Conservation (phyloP, 2,113 vertebrate species). For the Sapajus apella region DNA sequence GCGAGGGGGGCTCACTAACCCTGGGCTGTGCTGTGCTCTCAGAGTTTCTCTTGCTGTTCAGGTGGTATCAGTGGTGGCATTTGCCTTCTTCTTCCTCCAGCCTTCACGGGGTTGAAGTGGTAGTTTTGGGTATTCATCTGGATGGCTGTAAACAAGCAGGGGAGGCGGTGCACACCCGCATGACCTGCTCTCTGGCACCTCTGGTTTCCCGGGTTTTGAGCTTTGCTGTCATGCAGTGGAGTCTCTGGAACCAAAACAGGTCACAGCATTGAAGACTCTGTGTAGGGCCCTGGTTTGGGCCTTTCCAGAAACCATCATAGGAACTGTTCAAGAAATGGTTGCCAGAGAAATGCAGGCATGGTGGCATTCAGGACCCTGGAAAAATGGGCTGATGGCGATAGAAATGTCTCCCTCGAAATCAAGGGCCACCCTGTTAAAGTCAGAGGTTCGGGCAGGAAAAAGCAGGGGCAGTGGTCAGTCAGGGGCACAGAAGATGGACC, state of each 20-base stretch:
- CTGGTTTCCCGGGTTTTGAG: not conserved
- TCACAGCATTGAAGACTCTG: not conserved
- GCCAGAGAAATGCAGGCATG: not conserved
- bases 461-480: not conserved
- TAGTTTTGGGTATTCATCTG: not conserved
- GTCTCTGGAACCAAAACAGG: not conserved
- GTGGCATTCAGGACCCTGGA: not conserved
- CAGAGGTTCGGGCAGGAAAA: not conserved
- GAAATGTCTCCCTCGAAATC: not conserved
- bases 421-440: not conserved
- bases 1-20: not conserved
- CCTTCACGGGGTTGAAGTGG: not conserved
- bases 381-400: not conserved
- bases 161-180: not conserved
- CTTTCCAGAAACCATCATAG: not conserved
- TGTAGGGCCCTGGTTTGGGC: not conserved
- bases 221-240: not conserved
- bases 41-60: not conserved
- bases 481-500: rapidly evolving
- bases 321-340: not conserved
- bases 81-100: not conserved
- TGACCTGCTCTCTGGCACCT: not conserved
- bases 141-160: not conserved
- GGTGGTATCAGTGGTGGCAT: not conserved
- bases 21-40: not conserved